Evolutionary conservation across 2,888 invertebrate species (phyloP), one percentile per base, ranked within the genome.

Genomic region (Eucera pruinosa): DNA sequence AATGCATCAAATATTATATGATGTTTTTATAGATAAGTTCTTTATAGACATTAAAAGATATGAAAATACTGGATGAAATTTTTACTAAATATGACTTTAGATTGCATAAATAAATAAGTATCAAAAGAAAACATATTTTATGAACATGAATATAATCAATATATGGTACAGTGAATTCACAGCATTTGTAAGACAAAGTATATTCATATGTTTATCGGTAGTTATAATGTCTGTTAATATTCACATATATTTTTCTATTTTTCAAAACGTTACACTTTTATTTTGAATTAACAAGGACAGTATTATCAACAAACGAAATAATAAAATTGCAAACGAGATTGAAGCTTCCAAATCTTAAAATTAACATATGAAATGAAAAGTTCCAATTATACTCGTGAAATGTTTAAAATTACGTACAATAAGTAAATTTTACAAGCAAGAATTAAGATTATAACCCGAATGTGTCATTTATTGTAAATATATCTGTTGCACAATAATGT

Each of bases 401-500:
- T n/a, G 33, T 36, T 5, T 23, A 48, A 13, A 45, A 27, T 45
- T 6, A n/a, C 6, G 15, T 11, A 18, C 3, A 5, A 43, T 13
- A 41, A 55, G 52, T n/a, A 2, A 48, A 47, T 45, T 13, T 23
- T 9, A 13, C 2, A 7, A 9, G 11, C 11, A n/a, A 4, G n/a
- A 18, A 25, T 52, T 41, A 13, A 6, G 36, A 61, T 25, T 15
- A 13, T 47, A 41, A 36, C n/a, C n/a, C 6, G 1, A 6, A 25
- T 18, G 9, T 41, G 11, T 13, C 18, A 9, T 45, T 57, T 52
- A 15, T 43, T 61, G 43, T 9, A 75, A 43, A 52, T 55, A 41
- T 43, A 77, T 58, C 30, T 48, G n/a, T 60, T 76, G n/a, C 33
- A 69, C 41, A 30, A 57, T 13, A 9, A 62, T 58, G n/a, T 52